Conservation (phyloP, 1,140 invertebrate genomes). For the Acromyrmex heyeri region DNA sequence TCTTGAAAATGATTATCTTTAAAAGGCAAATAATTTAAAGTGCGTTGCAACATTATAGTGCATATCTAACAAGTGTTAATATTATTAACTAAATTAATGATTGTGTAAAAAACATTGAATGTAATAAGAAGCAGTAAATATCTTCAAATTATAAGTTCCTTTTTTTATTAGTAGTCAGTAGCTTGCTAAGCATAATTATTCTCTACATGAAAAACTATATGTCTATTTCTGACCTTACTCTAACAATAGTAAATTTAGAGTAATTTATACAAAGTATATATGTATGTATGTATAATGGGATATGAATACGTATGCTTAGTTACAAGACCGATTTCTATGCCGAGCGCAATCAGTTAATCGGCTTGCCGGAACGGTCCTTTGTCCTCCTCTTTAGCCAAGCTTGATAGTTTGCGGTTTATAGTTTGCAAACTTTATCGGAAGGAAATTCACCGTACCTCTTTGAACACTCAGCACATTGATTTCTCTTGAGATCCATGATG, state of each 20-base stretch:
- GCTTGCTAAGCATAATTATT: constrained; percentile 1
- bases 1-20: no score
- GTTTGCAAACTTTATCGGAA: constrained; percentile 54
- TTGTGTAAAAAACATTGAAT: no score
- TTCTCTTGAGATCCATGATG: constrained; percentile 17
- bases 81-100: no score
- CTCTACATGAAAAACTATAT: not conserved
- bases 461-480: constrained; percentile 27
- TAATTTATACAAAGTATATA: constrained; percentile 32
- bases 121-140: no score
- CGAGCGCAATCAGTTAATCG: constrained; percentile 62
- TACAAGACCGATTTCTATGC: constrained; percentile 41
- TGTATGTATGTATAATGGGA: constrained; percentile 15
- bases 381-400: constrained; percentile 52
- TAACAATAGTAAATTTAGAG: constrained; percentile 26
- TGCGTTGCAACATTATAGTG: no score
- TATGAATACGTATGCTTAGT: constrained; percentile 49
- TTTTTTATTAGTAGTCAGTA: not conserved
- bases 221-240: not conserved
- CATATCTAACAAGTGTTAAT: no score
- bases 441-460: constrained; percentile 18
- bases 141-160: no score
- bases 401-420: constrained; percentile 53
- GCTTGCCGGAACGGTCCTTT: constrained; percentile 56
- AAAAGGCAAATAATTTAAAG: no score